Evolutionary conservation across 2,113 vertebrate genomes (phyloP).

Genomic region (Campylomormyrus tamandua): DNA sequence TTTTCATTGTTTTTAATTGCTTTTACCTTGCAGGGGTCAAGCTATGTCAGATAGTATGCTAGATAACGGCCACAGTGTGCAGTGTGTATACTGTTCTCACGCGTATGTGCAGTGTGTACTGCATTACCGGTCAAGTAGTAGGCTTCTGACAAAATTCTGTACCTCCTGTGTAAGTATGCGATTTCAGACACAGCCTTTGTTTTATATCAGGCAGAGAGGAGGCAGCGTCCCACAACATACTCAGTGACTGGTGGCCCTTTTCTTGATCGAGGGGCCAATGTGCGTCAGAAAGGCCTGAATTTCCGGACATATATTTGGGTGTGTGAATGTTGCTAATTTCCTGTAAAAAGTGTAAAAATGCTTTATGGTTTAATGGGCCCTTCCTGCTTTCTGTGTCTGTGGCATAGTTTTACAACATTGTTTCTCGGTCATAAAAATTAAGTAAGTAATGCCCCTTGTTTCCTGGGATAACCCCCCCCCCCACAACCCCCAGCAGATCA

Average conservation of each 20-base stretch:
- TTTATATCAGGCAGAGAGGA: background rate
- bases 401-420: background rate
- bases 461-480: background rate
- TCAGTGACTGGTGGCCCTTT: background rate
- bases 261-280: background rate
- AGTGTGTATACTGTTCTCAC: background rate
- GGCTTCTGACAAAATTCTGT: background rate
- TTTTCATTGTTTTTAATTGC: background rate
- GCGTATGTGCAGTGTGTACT: background rate
- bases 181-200: background rate
- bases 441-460: background rate
- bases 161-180: background rate
- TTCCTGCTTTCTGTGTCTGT: background rate
- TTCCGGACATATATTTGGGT: background rate
- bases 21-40: background rate
- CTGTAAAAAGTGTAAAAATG: conserved; percentile 19
- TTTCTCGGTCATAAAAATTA: background rate
- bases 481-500: background rate
- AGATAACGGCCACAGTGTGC: background rate
- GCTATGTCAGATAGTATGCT: background rate
- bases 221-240: background rate
- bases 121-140: background rate
- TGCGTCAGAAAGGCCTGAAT: background rate
- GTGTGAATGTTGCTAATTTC: background rate
- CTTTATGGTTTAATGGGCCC: background rate